Conservation (phyloP, 2,888 invertebrate species). For the Cerastoderma edule region DNA sequence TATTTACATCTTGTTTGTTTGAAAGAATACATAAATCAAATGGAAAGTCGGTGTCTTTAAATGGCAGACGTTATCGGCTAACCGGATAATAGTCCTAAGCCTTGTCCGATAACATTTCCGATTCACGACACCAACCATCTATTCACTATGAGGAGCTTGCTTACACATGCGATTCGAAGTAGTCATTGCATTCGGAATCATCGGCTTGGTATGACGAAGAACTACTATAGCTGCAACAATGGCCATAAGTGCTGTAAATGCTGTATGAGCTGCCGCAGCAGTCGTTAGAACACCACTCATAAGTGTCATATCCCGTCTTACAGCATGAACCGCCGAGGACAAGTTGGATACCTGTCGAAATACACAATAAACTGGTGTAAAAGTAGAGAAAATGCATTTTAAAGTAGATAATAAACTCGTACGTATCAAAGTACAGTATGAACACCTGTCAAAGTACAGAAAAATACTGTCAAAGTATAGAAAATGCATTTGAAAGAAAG, state of each 20-base stretch:
- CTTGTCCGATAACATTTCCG: background rate
- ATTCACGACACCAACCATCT: background rate
- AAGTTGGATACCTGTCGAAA: background rate
- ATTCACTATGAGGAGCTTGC: too few relatives aligned
- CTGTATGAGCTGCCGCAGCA: background rate
- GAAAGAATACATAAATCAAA: too few relatives aligned
- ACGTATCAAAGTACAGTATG: too few relatives aligned
- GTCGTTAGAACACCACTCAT: background rate
- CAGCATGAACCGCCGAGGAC: background rate
- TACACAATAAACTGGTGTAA: background rate
- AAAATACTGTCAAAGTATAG: too few relatives aligned
- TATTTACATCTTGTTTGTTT: too few relatives aligned
- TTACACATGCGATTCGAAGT: background rate
- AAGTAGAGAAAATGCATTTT: too few relatives aligned
- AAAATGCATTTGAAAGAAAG: too few relatives aligned
- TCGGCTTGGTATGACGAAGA: too few relatives aligned
- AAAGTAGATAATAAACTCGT: too few relatives aligned
- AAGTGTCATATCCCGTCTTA: background rate
- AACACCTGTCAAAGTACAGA: too few relatives aligned
- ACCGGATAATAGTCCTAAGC: background rate
- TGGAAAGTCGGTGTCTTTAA: too few relatives aligned
- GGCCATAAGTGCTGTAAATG: background rate
- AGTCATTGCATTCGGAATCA: background rate
- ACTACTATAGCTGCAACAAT: constrained; percentile 1
- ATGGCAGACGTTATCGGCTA: background rate